These are phyloP conservation scores for Cossypha dichroa DNA, from an alignment of 2,797 vertebrate species.

Conservation along the genomic window DNA sequence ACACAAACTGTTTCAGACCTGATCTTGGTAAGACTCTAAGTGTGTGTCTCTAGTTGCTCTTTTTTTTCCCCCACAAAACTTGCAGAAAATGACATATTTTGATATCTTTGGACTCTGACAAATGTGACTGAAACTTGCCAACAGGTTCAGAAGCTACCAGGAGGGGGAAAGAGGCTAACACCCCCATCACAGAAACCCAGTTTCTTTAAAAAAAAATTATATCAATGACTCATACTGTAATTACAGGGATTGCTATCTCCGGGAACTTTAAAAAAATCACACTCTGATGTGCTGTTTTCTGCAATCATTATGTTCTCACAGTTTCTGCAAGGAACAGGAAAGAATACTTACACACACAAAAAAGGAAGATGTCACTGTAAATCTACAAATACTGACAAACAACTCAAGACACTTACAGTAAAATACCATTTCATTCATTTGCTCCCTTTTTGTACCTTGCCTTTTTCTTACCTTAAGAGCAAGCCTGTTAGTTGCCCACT, in stretches of 20 bases:
- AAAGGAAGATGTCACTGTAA: background rate
- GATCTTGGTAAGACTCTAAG: background rate
- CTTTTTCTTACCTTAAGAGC: background rate
- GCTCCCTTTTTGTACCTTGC: background rate
- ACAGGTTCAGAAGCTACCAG: background rate
- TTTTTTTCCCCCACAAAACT: background rate
- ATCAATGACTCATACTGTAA: background rate
- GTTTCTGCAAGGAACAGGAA: background rate
- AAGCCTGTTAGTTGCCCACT: background rate
- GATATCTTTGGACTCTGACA: background rate
- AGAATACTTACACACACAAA: background rate
- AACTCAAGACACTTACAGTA: background rate
- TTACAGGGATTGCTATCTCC: background rate
- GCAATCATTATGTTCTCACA: background rate
- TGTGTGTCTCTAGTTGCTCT: background rate
- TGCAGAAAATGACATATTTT: background rate
- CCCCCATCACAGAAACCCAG: background rate
- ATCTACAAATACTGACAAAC: background rate
- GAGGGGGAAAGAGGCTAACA: background rate
- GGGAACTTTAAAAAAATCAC: background rate
- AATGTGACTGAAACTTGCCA: background rate
- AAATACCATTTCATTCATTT: background rate
- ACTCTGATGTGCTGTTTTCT: background rate
- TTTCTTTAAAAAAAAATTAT: background rate
- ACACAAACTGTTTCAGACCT: background rate